A percentile compares a stretch with the other conserved stretches of the same genome.
Conservation (phyloP, 2,797 vertebrate genomes). For the Ctenochaetus hawaiiensis region DNA sequence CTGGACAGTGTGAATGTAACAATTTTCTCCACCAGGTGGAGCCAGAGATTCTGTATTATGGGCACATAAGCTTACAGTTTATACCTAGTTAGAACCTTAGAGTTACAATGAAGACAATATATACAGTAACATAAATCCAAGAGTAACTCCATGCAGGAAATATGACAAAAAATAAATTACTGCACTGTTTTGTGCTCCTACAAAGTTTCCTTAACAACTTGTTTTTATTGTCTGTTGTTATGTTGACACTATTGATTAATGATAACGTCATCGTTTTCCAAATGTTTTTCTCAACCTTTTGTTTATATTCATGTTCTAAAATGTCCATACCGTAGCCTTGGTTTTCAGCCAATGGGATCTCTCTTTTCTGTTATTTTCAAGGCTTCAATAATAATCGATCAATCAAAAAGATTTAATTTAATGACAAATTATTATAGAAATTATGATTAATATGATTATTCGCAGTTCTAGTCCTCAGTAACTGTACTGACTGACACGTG, state of each 20-base stretch:
- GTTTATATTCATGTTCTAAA: not conserved
- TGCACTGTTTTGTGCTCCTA: not conserved
- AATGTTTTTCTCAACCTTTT: not conserved
- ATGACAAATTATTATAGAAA: no score
- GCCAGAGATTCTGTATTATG: slow-evolving; percentile 26
- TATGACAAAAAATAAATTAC: not conserved
- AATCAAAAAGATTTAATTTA: not conserved
- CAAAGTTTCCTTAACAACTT: not conserved
- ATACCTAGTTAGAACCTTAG: not conserved
- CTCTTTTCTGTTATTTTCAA: not conserved
- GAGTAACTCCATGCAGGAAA: not conserved
- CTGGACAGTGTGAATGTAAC: not conserved
- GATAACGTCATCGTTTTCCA: not conserved
- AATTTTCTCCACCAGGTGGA: slow-evolving; percentile 48
- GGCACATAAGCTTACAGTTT: not conserved
- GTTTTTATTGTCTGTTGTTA: no score
- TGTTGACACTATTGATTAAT: no score
- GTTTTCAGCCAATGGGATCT: not conserved
- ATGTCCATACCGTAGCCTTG: not conserved
- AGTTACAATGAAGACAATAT: not conserved
- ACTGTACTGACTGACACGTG: no score
- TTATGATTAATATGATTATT: not conserved
- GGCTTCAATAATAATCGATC: not conserved
- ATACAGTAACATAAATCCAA: not conserved
- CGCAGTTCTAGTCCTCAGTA: not conserved